Base-by-base conservation (phyloP, 1,140 invertebrate genomes). In the Drosophila oshimai region DNA sequence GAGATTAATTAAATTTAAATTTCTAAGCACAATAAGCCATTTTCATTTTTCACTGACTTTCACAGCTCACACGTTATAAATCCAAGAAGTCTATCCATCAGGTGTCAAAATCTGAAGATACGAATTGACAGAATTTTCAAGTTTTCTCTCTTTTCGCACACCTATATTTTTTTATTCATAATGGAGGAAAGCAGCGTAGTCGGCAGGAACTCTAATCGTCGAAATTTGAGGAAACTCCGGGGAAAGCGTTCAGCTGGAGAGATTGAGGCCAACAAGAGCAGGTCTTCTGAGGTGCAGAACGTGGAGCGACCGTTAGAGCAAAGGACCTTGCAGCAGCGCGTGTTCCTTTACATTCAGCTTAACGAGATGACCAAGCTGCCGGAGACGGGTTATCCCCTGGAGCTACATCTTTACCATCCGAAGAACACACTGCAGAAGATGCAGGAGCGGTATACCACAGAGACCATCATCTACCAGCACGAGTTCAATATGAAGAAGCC, bases 311-410 rank as follows among this genome's bases (percentile, higher is more conserved):
- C 33, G 0, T 20, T 10, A 7, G 39, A 17, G 9, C 9, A 0
- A 24, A 87, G 22, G n/a, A 12, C 9, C 1, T 1, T 37, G 4
- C 37, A 60, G 17, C 58, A 62, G 9, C 51, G 86, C 2, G 86
- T 89, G 0, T 89, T 65, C 17, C 74, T 89, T 12, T 89, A 89
- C 12, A 73, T 89, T 20, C 81, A 89, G 20, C 46, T 89, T 12
- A 83, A 83, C 17, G 44, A 47, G 0, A 42, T 89, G 7, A 2
- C 5, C 4, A 62, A 76, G n/a, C 28, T 89, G 29, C 87, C 87
- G 0, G 31, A 65, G 3, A 47, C 28, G 0, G 12, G 53, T 0
- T 37, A 88, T 53, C 67, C 67, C 3, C 20, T 89, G 18, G 87
- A 89, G 24, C 31, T 89, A 45, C 87, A 89, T 28, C 22, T 89